Conservation (phyloP, 2,113 vertebrate species). For the Origma solitaria region DNA sequence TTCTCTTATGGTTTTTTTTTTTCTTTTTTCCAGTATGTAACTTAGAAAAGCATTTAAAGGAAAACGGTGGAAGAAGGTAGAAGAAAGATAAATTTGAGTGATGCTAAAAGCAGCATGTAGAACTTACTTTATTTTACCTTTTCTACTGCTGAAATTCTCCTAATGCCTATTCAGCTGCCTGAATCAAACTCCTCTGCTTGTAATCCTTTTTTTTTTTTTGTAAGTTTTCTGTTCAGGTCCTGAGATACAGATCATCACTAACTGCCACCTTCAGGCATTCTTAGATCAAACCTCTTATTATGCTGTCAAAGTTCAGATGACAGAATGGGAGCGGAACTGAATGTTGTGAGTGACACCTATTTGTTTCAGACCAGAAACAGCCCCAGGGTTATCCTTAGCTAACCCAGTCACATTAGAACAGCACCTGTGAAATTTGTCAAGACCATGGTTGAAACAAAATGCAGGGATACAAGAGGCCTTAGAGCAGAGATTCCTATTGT, state of each 20-base stretch:
- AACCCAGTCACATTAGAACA: not conserved
- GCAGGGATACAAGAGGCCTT: not conserved
- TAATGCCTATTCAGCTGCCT: not conserved
- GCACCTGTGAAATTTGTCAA: not conserved
- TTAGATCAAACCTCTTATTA: not conserved
- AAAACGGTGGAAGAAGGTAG: not conserved
- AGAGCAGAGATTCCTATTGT: not conserved
- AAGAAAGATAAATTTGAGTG: not conserved
- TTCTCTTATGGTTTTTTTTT: not conserved
- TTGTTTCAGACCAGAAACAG: not conserved
- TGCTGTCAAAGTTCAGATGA: not conserved
- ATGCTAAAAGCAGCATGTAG: not conserved
- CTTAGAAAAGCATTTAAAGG: not conserved
- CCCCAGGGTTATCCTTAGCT: not conserved
- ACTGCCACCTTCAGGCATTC: not conserved
- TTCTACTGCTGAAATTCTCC: not conserved
- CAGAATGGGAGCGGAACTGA: not conserved
- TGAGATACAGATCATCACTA: not conserved
- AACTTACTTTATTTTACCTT: not conserved
- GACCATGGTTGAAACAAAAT: not conserved
- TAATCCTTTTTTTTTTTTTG: not conserved
- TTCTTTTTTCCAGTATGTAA: not conserved
- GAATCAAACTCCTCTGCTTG: not conserved
- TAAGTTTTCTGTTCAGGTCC: not conserved
- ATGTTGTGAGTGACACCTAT: not conserved